A percentile compares a stretch with the other conserved stretches of the same genome.
These are phyloP conservation scores for Zalophus californianus DNA, from an alignment of 2,797 vertebrate genomes.

Conservation along the genomic window DNA sequence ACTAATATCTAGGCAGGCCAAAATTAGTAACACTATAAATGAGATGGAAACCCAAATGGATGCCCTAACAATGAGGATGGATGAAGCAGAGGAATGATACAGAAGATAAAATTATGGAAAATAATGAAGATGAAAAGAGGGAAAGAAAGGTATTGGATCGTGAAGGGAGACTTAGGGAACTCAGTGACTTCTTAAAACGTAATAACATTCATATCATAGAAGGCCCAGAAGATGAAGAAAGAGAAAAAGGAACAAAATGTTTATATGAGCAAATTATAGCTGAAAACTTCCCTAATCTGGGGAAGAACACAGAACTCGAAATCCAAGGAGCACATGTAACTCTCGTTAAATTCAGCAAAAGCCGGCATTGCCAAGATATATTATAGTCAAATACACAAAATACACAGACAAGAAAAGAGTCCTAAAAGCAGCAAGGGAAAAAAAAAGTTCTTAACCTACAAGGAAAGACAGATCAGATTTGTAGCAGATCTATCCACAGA, in stretches of 20 bases:
- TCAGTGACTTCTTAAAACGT: not conserved
- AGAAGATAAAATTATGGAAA: not conserved
- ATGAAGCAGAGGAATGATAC: not conserved
- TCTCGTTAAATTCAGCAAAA: not conserved
- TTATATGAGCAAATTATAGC: not conserved
- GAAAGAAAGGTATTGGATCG: not conserved
- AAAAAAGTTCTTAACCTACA: not conserved
- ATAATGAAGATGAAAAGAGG: not conserved
- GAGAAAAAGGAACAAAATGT: not conserved
- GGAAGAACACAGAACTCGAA: not conserved
- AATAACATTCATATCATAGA: not conserved
- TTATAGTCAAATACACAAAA: not conserved
- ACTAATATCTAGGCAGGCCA: not conserved
- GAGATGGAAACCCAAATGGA: not conserved
- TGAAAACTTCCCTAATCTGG: not conserved
- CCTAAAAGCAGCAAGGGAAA: not conserved
- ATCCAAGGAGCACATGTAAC: not conserved
- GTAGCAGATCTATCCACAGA: not conserved
- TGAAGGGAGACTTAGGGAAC: not conserved
- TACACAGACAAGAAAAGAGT: not conserved
- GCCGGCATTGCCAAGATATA: not conserved
- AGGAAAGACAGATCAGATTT: not conserved
- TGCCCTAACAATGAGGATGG: not conserved
- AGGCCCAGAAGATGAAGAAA: not conserved
- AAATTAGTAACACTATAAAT: not conserved